Percentiles rank a stretch among this genome's conserved stretches.
phyloP scores from a whole-genome alignment of 2,797 vertebrate genomes.

The Bradypodion pumilum region DNA sequence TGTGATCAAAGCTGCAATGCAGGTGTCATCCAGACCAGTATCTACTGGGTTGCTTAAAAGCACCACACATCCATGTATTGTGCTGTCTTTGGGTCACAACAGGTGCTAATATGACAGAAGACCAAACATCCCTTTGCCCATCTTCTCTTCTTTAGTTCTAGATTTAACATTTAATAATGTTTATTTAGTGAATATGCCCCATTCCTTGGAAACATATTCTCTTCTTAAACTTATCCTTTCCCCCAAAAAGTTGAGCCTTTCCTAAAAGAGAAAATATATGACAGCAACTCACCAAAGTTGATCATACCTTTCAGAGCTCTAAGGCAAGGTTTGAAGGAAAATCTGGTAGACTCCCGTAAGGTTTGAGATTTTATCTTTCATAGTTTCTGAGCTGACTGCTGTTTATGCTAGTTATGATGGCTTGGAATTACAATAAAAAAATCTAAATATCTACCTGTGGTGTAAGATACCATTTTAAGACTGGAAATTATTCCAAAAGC shows the following conservation, averaged over 20 bases:
- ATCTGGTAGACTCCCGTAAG: not conserved
- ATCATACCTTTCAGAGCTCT: not conserved
- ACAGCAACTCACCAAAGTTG: too few species aligned
- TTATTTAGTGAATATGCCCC: not conserved
- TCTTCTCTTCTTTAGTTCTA: not conserved
- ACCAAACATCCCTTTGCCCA: too few species aligned
- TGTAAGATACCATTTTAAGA: not conserved
- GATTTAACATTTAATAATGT: not conserved
- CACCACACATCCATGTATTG: not conserved
- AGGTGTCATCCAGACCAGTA: not conserved
- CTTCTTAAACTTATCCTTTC: too few species aligned
- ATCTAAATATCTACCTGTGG: not conserved
- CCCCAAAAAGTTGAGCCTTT: not conserved
- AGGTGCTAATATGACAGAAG: not conserved
- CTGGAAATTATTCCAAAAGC: not conserved
- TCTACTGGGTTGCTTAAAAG: not conserved
- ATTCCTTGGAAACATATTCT: not conserved
- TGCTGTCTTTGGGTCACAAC: not conserved
- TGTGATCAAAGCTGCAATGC: not conserved
- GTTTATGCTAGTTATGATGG: not conserved
- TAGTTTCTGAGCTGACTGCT: not conserved
- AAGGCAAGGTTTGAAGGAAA: not conserved
- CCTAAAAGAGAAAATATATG: too few species aligned
- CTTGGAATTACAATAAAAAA: not conserved
- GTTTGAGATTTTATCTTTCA: not conserved